These are phyloP conservation scores for Progne subis DNA, from an alignment of 2,113 vertebrate genomes.

Conservation along the genomic window DNA sequence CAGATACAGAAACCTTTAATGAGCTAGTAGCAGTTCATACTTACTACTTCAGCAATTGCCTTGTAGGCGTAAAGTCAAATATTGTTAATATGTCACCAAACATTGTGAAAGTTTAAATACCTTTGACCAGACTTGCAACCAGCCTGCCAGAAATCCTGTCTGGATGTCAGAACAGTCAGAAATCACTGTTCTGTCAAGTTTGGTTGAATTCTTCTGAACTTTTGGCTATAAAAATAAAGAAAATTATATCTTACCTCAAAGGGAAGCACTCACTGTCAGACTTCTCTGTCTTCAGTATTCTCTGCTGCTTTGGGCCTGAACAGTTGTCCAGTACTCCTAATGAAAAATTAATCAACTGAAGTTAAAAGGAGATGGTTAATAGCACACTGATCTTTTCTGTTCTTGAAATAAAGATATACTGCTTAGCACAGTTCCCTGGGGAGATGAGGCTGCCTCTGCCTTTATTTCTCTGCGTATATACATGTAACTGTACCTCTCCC, in stretches of 20 bases:
- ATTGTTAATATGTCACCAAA: conserved; percentile 56
- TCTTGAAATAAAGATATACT: not conserved
- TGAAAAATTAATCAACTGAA: not conserved
- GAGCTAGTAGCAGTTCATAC: not conserved
- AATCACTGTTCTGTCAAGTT: not conserved
- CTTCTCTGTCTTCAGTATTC: not conserved
- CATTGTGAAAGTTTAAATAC: conserved; percentile 45
- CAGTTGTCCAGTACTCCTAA: not conserved
- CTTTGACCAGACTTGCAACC: conserved; percentile 31
- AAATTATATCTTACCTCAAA: not conserved
- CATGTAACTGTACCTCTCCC: not conserved
- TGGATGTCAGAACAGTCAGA: not conserved
- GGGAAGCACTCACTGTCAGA: not conserved
- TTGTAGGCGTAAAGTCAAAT: not conserved
- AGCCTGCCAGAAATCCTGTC: conserved; percentile 7
- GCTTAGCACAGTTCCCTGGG: not conserved
- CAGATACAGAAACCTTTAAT: not conserved
- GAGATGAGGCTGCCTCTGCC: not conserved
- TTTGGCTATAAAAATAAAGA: not conserved
- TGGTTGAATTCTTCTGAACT: not conserved
- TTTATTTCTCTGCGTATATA: not conserved
- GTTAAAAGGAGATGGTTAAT: not conserved
- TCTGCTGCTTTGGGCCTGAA: not conserved
- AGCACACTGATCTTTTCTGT: not conserved
- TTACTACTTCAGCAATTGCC: not conserved